Evolutionary conservation across 2,888 invertebrate genomes (phyloP), one percentile per base, ranked within the genome.

Genomic region (Saturnia japonica): DNA sequence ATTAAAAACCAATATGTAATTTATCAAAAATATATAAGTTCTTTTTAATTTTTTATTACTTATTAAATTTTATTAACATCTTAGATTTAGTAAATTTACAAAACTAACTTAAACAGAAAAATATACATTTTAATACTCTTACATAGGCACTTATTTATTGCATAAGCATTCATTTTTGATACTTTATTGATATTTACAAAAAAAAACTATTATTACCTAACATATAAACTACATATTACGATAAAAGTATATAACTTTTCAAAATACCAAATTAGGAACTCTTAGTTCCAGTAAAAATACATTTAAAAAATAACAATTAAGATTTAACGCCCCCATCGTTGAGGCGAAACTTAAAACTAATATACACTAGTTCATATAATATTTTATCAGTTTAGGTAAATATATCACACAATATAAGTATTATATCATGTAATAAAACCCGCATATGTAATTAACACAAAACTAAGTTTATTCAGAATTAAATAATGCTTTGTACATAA

Each of bases 141-240:
- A n/a, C 1, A 28, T 60, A 60, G 57, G 57, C 57, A 60, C 57
- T 60, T 60, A 25, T 60, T 60, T 60, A 28, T 60, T 60, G 57
- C 14, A 60, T 28, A 60, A 25, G 0, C 14, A 60, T 60, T 57
- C 8, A 57, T 57, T 57, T 12, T 28, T 60, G 14, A 60, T 19
- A 60, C 25, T 25, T 28, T 60, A 60, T 54, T n/a, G n/a, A 54
- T 54, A 54, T 60, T 57, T 57, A 60, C 57, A 60, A 60, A 25
- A 14, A 60, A 11, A 60, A 60, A 60, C n/a, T n/a, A n/a, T n/a
- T n/a, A n/a, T 25, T 0, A 60, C 6, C 11, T 28, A 60, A 28
- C 25, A 28, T 14, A 60, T 4, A 60, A 60, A 28, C 54, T 1
- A n/a, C n/a, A n/a, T n/a, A 22, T 54, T 54, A 22, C 9, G 22